Base-by-base conservation (phyloP, 1,140 invertebrate genomes). In the Aphidius ervi region DNA sequence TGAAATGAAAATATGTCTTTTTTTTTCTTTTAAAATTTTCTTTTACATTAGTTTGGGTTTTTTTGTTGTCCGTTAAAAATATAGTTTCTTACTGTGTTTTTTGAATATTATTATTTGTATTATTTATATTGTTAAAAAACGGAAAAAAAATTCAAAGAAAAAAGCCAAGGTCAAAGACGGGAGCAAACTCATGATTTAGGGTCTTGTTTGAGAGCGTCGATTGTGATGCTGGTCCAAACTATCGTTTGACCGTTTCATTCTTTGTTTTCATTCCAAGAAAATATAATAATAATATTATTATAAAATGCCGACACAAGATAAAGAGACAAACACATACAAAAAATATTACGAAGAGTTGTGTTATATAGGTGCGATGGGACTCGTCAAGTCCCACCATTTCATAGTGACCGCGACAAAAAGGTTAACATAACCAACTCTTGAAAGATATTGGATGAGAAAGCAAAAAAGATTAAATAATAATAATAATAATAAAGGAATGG, bases 221-320 rank as follows among this genome's bases (percentile, higher is more conserved):
- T 43, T 41, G 31, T 39, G 23, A 59, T 45, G 40, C 16, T 16
- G 42, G 9, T n/a, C 1, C 16, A 39, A 20, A 23, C 20, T 31
- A 47, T n/a, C 46, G 37, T n/a, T 61, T 39, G 52, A 37, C 42
- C 56, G 56, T 56, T 43, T 47, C 39, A n/a, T 52, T 56, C 53
- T 61, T 61, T 61, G 59, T 61, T 61, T 61, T 54, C 53, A 55
- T 61, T 61, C 59, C 41, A 31, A 48, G 59, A 61, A 61, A 39
- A 42, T 46, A 42, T 46, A 45, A 42, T 16, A 56, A 42, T 49
- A 40, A 59, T 9, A 46, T 16, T 37, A 41, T 45, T 52, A 54
- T 10, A 46, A 45, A 48, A 56, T 23, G 23, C 9, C 6, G n/a
- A 48, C 10, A 41, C 42, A 43, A 61, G 42, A 60, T 5, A 31